A percentile compares a stretch with the other conserved stretches of the same genome.
Conservation (phyloP, 2,797 vertebrate genomes). For the Sebastiscus tertius region DNA sequence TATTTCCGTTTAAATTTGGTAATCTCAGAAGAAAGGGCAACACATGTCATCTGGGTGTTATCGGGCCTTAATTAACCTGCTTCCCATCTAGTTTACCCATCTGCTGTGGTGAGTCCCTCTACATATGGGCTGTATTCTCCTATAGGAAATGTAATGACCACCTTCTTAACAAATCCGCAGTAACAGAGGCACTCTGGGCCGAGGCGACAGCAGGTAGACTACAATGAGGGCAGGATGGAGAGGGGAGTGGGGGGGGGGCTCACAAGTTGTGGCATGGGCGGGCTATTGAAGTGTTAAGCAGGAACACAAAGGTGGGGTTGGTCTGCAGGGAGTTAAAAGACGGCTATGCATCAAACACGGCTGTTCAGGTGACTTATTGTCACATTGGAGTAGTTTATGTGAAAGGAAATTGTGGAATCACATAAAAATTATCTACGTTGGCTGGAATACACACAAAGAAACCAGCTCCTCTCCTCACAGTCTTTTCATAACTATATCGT, state of each 20-base stretch:
- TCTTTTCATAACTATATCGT: neutral
- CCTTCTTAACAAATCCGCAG: slow-evolving; percentile 77
- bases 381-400: neutral
- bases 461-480: neutral
- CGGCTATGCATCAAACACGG: slow-evolving; percentile 1
- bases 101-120: slow-evolving; percentile 67
- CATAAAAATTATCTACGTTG: neutral
- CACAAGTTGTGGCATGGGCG: slow-evolving; percentile 36
- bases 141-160: slow-evolving; percentile 79
- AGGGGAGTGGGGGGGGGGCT: neutral
- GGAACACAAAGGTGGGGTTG: slow-evolving; percentile 42
- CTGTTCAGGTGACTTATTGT: neutral
- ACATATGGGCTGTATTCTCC: slow-evolving; percentile 78
- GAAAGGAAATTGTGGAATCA: neutral
- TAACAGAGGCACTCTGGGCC: slow-evolving; percentile 32
- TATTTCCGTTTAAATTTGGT: neutral
- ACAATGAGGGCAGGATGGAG: slow-evolving; percentile 43
- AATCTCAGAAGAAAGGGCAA: slow-evolving; percentile 15
- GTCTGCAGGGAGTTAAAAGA: slow-evolving; percentile 35
- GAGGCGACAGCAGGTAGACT: slow-evolving; percentile 60
- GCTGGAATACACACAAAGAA: neutral
- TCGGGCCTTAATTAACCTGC: slow-evolving; percentile 56
- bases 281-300: slow-evolving; percentile 64
- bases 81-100: slow-evolving; percentile 71
- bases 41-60: slow-evolving; percentile 28